Evolutionary conservation across 2,113 vertebrate genomes (phyloP), one percentile per base, ranked within the genome.

Genomic region (Cinclus cinclus): DNA sequence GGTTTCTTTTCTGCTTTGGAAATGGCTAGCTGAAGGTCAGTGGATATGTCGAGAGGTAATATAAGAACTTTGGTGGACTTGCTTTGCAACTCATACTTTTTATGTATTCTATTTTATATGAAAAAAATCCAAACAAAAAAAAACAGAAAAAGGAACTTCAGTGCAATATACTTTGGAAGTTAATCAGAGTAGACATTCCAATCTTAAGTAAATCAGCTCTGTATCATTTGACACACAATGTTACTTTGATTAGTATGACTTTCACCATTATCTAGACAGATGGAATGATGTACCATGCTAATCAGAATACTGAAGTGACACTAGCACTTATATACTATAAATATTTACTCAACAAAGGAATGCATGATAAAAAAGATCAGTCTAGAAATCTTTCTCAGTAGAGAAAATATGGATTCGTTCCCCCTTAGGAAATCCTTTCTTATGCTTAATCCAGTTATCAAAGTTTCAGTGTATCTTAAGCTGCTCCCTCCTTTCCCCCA

Each of bases 331-430:
- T 87, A 92, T 94, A 90, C 89, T 92, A 96, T 94, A 91, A 94
- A 94, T 95, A 96, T 96, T 97, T 96, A 95, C 94, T 95, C 78
- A 97, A 88, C 76, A 95, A 94, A 93, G 74, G 88, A 87, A 90
- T 83, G 79, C 92, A 90, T 53, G 79, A 94, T 88, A 87, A 93
- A 92, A 77, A 60, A 94, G 68, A 92, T 70, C 31, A 64, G 52
- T 59, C 76, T 81, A 68, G 92, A 92, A 92, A 60, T 91, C 50
- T 83, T 83, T n/a, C 68, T 77, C 47, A 46, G 35, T 27, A 63
- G 71, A 89, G 42, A 68, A 80, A 56, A 90, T 9, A 17, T 64
- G n/a, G 25, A 56, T 92, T 83, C 22, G 8, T 24, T 22, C 8
- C 10, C 46, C 56, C 33, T 15, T 27, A 71, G 83, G 93, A 85